These are phyloP conservation scores for Calonectris borealis DNA, from an alignment of 2,113 vertebrate genomes.

Conservation along the genomic window DNA sequence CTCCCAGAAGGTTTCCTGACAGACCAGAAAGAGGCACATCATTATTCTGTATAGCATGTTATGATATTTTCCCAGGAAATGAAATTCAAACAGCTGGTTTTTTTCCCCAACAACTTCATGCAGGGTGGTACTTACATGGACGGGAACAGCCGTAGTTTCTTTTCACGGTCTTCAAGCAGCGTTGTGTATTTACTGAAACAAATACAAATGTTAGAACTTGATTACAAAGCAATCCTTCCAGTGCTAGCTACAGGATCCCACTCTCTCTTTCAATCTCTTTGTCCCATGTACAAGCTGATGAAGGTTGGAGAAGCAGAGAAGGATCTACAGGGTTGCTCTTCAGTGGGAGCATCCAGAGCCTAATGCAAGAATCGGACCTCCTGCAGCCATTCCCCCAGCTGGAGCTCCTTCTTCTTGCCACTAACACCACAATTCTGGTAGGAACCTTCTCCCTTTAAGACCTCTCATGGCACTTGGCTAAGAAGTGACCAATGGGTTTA, in stretches of 20 bases:
- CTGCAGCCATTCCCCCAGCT: not conserved
- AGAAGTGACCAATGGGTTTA: not conserved
- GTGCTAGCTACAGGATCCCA: not conserved
- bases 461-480: not conserved
- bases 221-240: not conserved
- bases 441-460: not conserved
- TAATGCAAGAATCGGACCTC: not conserved
- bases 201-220: not conserved
- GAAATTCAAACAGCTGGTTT: not conserved
- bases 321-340: not conserved
- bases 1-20: constrained; percentile 85
- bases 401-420: not conserved
- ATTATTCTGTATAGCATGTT: not conserved
- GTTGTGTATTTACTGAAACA: constrained; percentile 85
- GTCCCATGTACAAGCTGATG: not conserved
- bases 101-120: not conserved
- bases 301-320: not conserved
- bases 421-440: not conserved
- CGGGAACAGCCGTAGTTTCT: constrained; percentile 81
- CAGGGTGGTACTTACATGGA: constrained; percentile 80
- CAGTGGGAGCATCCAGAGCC: not conserved
- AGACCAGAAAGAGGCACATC: not conserved
- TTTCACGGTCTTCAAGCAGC: constrained; percentile 83
- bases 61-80: not conserved
- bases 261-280: not conserved